Evolutionary conservation across 1,140 invertebrate species (phyloP).

Genomic region (Pinna nobilis): DNA sequence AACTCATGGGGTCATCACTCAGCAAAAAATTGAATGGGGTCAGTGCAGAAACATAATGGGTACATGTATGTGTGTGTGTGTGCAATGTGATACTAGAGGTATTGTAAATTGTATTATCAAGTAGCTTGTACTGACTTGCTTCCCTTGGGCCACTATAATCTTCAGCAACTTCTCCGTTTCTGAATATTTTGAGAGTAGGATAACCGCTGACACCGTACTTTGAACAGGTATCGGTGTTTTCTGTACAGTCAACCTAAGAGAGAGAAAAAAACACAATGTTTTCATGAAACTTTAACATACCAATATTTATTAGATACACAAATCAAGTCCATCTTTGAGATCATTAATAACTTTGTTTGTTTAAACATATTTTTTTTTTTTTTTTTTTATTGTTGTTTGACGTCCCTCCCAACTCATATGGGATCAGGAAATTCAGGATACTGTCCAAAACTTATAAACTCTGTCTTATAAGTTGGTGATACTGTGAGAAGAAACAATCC

Average conservation of each 20-base stretch:
- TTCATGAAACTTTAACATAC: no score
- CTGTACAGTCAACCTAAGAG: conserved; percentile 91
- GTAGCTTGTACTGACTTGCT: conserved; percentile 79
- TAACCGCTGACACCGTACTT: conserved; percentile 95
- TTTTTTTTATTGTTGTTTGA: background rate
- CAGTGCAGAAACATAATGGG: background rate
- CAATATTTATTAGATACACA: no score
- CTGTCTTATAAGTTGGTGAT: no score
- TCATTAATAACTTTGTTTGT: no score
- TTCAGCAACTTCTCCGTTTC: conserved; percentile 87
- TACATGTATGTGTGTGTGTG: background rate
- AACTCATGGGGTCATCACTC: no score
- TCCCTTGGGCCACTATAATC: conserved; percentile 98
- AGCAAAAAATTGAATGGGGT: background rate
- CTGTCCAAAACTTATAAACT: no score
- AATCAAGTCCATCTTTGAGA: no score
- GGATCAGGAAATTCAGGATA: no score
- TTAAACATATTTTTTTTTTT: background rate
- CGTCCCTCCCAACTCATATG: no score
- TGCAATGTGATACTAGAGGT: no score
- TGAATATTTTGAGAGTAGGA: conserved; percentile 98
- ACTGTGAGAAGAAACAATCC: no score
- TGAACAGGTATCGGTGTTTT: conserved; percentile 87
- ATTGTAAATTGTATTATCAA: background rate
- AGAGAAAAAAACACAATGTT: background rate